Conservation (phyloP, 2,888 invertebrate species). For the Conus canariensis region DNA sequence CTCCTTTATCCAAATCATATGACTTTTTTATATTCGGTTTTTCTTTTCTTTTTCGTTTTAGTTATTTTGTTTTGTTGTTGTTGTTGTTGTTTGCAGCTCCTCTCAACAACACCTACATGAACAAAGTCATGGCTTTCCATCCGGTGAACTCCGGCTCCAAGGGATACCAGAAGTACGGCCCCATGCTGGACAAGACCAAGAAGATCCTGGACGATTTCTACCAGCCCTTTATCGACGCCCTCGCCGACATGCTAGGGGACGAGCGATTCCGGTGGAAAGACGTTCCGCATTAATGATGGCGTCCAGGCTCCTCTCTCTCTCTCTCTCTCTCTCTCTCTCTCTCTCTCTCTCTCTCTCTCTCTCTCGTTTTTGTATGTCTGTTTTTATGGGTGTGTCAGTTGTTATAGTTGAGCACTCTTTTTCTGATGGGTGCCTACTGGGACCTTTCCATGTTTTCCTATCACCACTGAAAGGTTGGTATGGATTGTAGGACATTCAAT, state of each 20-base stretch:
- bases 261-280: conserved; percentile 35
- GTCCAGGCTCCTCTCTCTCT: no score
- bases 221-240: conserved; percentile 28
- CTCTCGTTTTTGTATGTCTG: background rate
- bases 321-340: background rate
- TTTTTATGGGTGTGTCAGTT: background rate
- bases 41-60: no score
- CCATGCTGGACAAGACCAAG: conserved; percentile 40
- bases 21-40: no score
- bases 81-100: conserved; percentile 12
- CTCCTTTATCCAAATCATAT: no score
- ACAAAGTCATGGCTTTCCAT: background rate
- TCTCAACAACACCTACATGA: background rate
- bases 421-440: no score
- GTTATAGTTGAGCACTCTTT: no score
- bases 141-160: conserved; percentile 41
- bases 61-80: no score
- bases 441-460: no score
- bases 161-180: conserved; percentile 25
- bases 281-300: background rate
- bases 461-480: no score
- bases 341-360: background rate
- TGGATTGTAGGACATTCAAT: no score
- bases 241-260: conserved; percentile 34
- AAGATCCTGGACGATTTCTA: conserved; percentile 41